Evolutionary conservation across 1,140 invertebrate species (phyloP), one percentile per base, ranked within the genome.

Genomic region (Muscidifurax raptorellus): DNA sequence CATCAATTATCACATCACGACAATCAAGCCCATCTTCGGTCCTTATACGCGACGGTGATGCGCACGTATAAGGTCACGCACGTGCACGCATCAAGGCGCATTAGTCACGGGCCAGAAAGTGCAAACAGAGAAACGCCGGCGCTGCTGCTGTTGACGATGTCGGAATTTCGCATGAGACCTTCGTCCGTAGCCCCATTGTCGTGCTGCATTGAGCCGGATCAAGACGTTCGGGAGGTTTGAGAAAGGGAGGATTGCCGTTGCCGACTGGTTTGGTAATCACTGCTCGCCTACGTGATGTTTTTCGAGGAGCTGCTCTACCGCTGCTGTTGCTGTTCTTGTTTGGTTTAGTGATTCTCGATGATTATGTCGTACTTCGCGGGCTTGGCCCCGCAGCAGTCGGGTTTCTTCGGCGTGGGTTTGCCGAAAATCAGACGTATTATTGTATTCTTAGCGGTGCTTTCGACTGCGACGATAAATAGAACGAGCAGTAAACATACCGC

Each of bases 381-480:
- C 59, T 64, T 64, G 18, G 4, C 59, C 18, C 6, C 22, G 59
- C 5, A 6, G 64, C 64, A 25, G 6, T 52, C 22, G 13, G 79
- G 67, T 10, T 52, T 80, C 13, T 52, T 80, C 13, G 79, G 32
- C 25, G 69, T 74, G 6, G 1, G 52, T 25, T 66, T 82, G 10
- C 40, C 52, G 15, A 75, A 82, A 9, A 75, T 7, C 40, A 82
- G 18, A 64, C 25, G 59, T 64, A 82, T 82, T 52, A 76, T 52
- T 5, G 1, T 76, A 59, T 28, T 25, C 27, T 18, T 52, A 9
- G 30, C 15, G 12, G 12, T 15, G 3, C 1, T 18, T 32, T 52
- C 32, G 9, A 47, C 7, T 27, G 47, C 3, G 4, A 80, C 47
- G 44, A 80, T n/a, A 67, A 3, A n/a, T 28, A 80, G 18, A 47